phyloP scores from a whole-genome alignment of 2,888 invertebrate species.

The Alloscopus bannaensis region DNA sequence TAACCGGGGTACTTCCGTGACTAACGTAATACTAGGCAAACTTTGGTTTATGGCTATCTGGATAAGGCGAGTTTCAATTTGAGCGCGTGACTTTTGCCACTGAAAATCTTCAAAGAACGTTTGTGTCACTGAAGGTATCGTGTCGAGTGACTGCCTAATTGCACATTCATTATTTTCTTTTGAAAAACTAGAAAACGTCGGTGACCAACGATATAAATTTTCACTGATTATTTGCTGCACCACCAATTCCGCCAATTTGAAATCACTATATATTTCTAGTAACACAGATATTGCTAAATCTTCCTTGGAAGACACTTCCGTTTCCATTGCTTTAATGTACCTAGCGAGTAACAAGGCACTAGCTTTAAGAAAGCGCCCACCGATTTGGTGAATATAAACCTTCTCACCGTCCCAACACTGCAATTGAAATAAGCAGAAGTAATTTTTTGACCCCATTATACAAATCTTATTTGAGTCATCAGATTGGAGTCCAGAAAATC shows the following conservation, averaged over 20 bases:
- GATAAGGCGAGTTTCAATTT: slow-evolving; percentile 63
- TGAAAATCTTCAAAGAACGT: slow-evolving; percentile 61
- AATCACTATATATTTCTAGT: slow-evolving; percentile 69
- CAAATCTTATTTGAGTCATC: slow-evolving; percentile 1
- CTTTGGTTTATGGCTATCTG: slow-evolving; percentile 64
- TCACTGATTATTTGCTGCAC: slow-evolving; percentile 69
- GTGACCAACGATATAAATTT: slow-evolving; percentile 65
- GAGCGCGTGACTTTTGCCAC: slow-evolving; percentile 62
- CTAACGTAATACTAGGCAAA: slow-evolving; percentile 75
- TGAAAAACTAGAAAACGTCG: too few species aligned
- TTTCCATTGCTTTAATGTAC: slow-evolving; percentile 67
- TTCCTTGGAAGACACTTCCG: slow-evolving; percentile 63
- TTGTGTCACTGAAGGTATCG: slow-evolving; percentile 14
- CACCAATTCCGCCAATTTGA: slow-evolving; percentile 70
- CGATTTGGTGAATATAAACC: slow-evolving; percentile 68
- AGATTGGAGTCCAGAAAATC: neutral
- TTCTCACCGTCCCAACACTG: slow-evolving; percentile 72
- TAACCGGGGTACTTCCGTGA: slow-evolving; percentile 93
- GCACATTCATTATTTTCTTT: too few species aligned
- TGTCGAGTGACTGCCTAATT: slow-evolving; percentile 34
- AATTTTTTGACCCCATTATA: neutral
- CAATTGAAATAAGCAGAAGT: slow-evolving; percentile 8
- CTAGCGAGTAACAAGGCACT: slow-evolving; percentile 72
- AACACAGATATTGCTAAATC: slow-evolving; percentile 59
- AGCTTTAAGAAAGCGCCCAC: slow-evolving; percentile 71